Base-by-base conservation (phyloP, 2,888 invertebrate genomes). In the Aspidiotus rigidus region DNA sequence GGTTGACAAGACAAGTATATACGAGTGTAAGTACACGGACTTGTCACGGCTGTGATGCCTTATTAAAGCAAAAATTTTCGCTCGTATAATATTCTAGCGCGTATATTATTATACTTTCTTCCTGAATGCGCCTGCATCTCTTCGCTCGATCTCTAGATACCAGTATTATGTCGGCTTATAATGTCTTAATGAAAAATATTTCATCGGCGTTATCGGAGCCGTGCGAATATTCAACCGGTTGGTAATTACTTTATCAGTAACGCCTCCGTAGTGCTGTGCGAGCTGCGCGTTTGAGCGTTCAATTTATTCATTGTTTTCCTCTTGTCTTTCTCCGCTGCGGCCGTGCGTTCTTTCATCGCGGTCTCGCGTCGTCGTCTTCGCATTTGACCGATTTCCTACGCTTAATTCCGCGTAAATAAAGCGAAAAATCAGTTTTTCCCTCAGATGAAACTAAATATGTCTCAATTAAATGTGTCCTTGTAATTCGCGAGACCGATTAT, bases 241-340 rank as follows among this genome's bases (percentile, higher is more conserved):
- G 64, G 66, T 66, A 66, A 66, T 66, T 66, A 66, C 66, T 66
- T 66, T 66, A 66, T 66, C 66, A 66, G 66, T 54, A 66, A 66
- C 66, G 66, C 66, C 66, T 66, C 57, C 59, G 66, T 66, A 59
- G 49, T 54, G 63, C 40, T 63, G 54, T 53, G 54, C 39, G 63
- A 53, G 54, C 28, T 11, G 17, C 39, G 28, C 39, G 59, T 66
- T 66, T 66, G 59, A 66, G 41, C 66, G 59, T 66, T 59, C 57
- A 66, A 66, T 66, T 66, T 66, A 66, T 66, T 66, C 66, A 66
- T 66, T 66, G 66, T 66, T 66, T 55, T 49, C 17, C 6, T 17
- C 13, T 13, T 59, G 13, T 39, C 28, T 39, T 59, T 59, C 28
- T 59, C 39, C 13, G 17, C 56, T n/a, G n/a, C 56, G 17, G 9